phyloP scores from a whole-genome alignment of 2,888 invertebrate species.

The Torymus aiolomorphi region DNA sequence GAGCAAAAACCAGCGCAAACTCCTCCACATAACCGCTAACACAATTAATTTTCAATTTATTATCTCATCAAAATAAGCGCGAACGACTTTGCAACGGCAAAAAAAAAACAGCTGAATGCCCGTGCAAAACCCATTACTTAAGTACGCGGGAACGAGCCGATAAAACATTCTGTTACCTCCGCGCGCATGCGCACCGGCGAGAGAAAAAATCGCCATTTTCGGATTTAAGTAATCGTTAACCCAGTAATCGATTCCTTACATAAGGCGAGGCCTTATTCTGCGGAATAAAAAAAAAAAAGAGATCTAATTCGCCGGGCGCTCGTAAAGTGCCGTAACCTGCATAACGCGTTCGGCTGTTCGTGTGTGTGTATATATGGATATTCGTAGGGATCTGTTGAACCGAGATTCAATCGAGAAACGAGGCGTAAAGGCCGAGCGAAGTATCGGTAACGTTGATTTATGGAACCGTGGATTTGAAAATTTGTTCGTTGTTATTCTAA shows the following conservation, averaged over 20 bases:
- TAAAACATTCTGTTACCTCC: neutral
- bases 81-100: neutral
- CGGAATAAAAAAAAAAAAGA: constrained; percentile 1
- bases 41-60: neutral
- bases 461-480: neutral
- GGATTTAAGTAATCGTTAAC: constrained; percentile 27
- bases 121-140: neutral
- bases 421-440: neutral
- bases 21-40: too few species aligned
- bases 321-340: constrained; percentile 9
- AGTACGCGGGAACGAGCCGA: neutral
- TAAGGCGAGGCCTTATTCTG: constrained; percentile 9
- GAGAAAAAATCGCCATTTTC: constrained; percentile 2
- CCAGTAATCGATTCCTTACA: constrained; percentile 33
- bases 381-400: too few species aligned
- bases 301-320: constrained; percentile 13
- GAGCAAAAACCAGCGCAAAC: too few species aligned
- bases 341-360: too few species aligned
- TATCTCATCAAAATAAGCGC: neutral
- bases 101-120: neutral
- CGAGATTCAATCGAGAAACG: neutral
- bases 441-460: constrained; percentile 3
- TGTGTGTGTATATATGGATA: too few species aligned
- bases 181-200: neutral
- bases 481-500: too few species aligned